Evolutionary conservation across 2,113 vertebrate genomes (phyloP).

Genomic region (Brachirus orientalis): DNA sequence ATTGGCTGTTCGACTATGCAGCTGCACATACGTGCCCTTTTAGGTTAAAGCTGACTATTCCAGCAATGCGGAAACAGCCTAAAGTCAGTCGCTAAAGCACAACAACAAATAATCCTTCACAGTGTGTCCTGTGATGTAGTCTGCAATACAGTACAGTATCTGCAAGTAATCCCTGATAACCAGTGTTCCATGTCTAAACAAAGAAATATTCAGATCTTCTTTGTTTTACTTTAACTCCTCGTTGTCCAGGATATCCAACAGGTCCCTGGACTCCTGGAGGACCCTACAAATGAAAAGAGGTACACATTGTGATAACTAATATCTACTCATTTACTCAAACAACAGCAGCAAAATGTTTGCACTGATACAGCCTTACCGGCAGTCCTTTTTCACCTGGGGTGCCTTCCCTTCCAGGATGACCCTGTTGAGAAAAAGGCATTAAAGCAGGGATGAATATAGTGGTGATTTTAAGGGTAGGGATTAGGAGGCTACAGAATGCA

Average conservation of each 20-base stretch:
- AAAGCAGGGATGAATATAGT: not conserved
- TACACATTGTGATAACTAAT: not conserved
- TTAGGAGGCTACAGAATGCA: not conserved
- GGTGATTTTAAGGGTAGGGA: not conserved
- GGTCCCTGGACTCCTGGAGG: conserved; percentile 91
- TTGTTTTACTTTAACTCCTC: conserved; percentile 90
- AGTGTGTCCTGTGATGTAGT: not conserved
- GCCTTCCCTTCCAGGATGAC: conserved; percentile 91
- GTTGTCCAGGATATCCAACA: conserved; percentile 91
- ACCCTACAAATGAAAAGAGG: conserved; percentile 78
- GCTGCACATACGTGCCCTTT: too few relatives aligned
- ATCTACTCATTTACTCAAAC: not conserved
- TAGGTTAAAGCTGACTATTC: too few relatives aligned
- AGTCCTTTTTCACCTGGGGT: conserved; percentile 90
- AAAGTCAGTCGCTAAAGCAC: too few relatives aligned
- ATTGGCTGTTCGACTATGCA: too few relatives aligned
- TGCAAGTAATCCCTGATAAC: not conserved
- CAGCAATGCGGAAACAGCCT: too few relatives aligned
- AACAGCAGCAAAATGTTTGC: not conserved
- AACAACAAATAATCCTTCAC: too few relatives aligned
- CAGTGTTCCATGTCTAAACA: not conserved
- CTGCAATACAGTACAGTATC: not conserved
- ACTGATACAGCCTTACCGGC: conserved; percentile 77
- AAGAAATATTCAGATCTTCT: not conserved
- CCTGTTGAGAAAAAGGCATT: conserved; percentile 72